These are phyloP conservation scores for Ridgeia piscesae DNA, from an alignment of 1,140 invertebrate genomes.

Conservation along the genomic window DNA sequence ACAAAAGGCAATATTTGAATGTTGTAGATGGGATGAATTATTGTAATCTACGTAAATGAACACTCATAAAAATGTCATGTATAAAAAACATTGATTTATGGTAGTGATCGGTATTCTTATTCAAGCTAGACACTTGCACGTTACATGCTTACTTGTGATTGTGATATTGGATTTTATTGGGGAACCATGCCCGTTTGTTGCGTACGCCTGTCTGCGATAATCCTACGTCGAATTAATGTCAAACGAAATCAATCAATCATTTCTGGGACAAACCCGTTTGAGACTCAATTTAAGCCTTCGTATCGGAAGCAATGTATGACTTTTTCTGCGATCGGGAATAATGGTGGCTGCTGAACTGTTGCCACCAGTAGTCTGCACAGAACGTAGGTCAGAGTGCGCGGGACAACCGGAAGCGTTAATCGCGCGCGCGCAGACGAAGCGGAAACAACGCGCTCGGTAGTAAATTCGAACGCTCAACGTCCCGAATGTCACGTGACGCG, in stretches of 20 bases:
- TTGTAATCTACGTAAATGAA: neutral
- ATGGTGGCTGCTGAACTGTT: neutral
- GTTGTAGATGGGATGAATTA: neutral
- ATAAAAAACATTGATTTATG: too few relatives aligned
- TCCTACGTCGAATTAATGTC: neutral
- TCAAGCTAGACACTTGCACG: too few relatives aligned
- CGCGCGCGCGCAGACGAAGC: neutral
- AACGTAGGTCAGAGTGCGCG: neutral
- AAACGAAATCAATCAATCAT: neutral
- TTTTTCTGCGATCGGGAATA: neutral
- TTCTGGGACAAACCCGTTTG: neutral
- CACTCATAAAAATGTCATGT: too few relatives aligned
- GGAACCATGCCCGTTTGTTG: neutral
- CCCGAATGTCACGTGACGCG: neutral
- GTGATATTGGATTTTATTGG: neutral
- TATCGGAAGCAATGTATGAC: neutral
- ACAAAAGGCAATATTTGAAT: neutral
- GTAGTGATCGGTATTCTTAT: too few relatives aligned
- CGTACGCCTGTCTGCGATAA: neutral
- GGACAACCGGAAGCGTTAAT: neutral
- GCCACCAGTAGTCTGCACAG: neutral
- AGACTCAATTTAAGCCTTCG: neutral
- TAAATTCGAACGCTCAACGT: neutral
- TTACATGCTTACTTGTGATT: neutral
- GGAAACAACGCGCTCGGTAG: neutral